phyloP scores from a whole-genome alignment of 2,113 vertebrate species.

The Stercorarius parasiticus region DNA sequence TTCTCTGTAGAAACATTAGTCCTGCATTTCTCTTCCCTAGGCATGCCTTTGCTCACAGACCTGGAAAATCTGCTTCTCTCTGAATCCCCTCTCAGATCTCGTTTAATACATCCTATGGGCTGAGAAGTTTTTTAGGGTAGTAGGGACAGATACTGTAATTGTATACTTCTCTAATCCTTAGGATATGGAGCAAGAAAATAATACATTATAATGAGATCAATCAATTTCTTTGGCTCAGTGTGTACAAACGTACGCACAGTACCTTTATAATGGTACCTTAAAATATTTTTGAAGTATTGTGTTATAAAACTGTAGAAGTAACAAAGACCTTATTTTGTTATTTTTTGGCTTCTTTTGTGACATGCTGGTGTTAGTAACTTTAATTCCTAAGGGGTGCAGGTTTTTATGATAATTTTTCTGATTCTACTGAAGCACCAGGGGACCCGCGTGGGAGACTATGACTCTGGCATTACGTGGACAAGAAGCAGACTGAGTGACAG shows the following conservation, averaged over 20 bases:
- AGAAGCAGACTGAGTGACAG: background rate
- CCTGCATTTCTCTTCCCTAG: background rate
- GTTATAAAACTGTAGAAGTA: background rate
- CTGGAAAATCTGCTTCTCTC: background rate
- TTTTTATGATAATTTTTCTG: background rate
- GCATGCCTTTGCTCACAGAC: background rate
- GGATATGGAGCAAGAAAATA: background rate
- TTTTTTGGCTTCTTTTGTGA: background rate
- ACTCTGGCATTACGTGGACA: background rate
- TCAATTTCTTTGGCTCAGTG: background rate
- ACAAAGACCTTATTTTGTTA: background rate
- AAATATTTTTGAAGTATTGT: background rate
- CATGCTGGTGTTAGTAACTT: background rate
- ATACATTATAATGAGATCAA: background rate
- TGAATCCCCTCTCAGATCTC: background rate
- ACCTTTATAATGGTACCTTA: background rate
- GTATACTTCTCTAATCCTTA: background rate
- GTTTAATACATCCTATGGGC: background rate
- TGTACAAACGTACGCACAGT: background rate
- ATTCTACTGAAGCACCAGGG: background rate
- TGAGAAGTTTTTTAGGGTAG: background rate
- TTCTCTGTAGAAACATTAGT: background rate
- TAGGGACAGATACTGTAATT: background rate
- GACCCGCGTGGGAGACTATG: rapidly evolving
- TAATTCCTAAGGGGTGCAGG: background rate